Evolutionary conservation across 1,140 invertebrate genomes (phyloP), one percentile per base, ranked within the genome.

Genomic region (Drosophila tani): DNA sequence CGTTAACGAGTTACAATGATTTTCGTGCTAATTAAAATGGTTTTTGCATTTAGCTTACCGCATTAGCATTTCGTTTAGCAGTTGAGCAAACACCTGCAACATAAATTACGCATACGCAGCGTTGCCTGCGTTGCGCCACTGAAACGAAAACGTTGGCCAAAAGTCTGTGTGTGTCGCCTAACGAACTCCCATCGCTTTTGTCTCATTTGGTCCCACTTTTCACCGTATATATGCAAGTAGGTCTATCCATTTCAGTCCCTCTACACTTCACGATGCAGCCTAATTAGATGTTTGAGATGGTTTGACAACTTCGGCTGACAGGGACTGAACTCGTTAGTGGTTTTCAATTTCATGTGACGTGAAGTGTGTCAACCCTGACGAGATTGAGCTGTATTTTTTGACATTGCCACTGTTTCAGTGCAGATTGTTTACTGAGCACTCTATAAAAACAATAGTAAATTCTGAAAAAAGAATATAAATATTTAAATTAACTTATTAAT

Each of bases 11-110:
- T 88, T 91, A 91, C 88, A 91, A 91, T 91, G 88, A 82, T 83
- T 82, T 84, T 77, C 74, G 88, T 91, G 88, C 88, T 91, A 91
- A 91, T 91, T 91, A 91, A 91, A 91, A 91, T 82, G 88, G 81
- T 91, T 91, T 91, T 91, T 91, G 79, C 81, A 88, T 91, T 88
- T 69, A 87, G 81, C 87, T 91, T 91, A 86, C 86, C 82, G 82
- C 86, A 90, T 90, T 82, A 91, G 86, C 88, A 91, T 82, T 90
- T 82, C 82, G 81, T 82, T 91, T 77, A 91, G 81, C 81, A 82
- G 86, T 79, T 85, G 63, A 79, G 76, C 85, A 91, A 79, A 74
- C 85, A 88, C 79, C 83, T 87, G 79, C 46, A 70, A 79, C 81
- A 88, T 88, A 88, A 84, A 88, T 88, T 90, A 88, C 85, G 85